Evolutionary conservation across 1,140 invertebrate species (phyloP), one percentile per base, ranked within the genome.

Genomic region (Anastrepha obliqua): DNA sequence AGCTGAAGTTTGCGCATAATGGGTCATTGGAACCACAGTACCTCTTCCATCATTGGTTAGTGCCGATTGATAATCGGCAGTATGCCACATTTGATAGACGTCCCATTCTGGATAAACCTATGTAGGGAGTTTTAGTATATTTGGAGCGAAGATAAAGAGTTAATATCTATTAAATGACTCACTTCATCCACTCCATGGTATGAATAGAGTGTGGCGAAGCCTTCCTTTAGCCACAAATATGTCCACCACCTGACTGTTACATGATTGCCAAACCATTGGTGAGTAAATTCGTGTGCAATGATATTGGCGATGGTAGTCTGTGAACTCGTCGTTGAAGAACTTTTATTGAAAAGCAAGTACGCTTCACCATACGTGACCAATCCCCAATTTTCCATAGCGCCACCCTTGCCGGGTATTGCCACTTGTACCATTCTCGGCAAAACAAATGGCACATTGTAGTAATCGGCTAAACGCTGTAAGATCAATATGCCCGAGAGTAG

Each of bases 71-170:
- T 97, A 90, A 2, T 95, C 95, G 70, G 96, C 94, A n/a, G 97
- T 93, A 15, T 96, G 94, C 92, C 97, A 98, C 91, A 96, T 95
- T 89, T 97, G 96, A 95, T 96, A 95, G 95, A 97, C 96, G 90
- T 95, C 95, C 97, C 96, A 97, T 86, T 94, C 91, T 15, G 95
- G 94, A 86, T 95, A 94, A 47, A 96, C 94, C 93, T 95, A 89
- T 6, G 5, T 39, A 81, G 9, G 47, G 29, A 29, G 29, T 29
- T 29, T 51, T 20, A 9, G 4, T 55, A 17, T 17, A 62, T 64
- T 29, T 65, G 39, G 55, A 67, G 15, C 0, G 13, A 7, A 81
- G 51, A 55, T 55, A 55, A n/a, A 70, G 7, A 87, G n/a, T 39
- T 64, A 59, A 47, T 3, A 20, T 55, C 81, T 29, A 58, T 87